Conservation (phyloP, 23 tunicate species). For the Styela plicata region DNA sequence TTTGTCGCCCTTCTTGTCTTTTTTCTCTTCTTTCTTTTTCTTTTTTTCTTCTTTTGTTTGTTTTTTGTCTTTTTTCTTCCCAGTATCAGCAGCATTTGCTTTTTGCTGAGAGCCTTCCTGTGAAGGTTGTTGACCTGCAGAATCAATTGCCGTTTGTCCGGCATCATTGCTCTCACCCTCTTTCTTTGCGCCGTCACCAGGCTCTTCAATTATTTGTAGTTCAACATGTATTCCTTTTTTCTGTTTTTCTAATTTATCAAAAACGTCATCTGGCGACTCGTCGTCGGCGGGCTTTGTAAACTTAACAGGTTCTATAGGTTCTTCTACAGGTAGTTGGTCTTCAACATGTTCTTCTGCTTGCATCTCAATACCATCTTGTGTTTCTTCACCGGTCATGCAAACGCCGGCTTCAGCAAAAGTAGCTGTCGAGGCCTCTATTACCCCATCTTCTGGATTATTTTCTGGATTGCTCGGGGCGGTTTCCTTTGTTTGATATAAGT, state of each 20-base stretch:
- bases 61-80: background rate
- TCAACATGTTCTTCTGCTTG: background rate
- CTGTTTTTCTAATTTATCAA: conserved; percentile 7
- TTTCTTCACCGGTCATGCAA: background rate
- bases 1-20: background rate
- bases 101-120: background rate
- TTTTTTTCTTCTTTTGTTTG: background rate
- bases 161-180: background rate
- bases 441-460: background rate
- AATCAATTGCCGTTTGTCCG: background rate
- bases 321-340: background rate
- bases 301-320: background rate
- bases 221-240: background rate
- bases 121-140: background rate
- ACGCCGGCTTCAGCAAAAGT: background rate
- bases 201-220: background rate
- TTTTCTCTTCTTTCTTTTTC: background rate
- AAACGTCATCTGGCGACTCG: conserved; percentile 4
- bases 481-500: background rate
- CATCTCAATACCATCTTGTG: background rate
- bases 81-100: no score
- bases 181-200: background rate
- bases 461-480: background rate
- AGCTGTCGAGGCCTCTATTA: background rate
- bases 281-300: background rate